Base-by-base conservation (phyloP, 2,888 invertebrate genomes). In the Elegia similella region DNA sequence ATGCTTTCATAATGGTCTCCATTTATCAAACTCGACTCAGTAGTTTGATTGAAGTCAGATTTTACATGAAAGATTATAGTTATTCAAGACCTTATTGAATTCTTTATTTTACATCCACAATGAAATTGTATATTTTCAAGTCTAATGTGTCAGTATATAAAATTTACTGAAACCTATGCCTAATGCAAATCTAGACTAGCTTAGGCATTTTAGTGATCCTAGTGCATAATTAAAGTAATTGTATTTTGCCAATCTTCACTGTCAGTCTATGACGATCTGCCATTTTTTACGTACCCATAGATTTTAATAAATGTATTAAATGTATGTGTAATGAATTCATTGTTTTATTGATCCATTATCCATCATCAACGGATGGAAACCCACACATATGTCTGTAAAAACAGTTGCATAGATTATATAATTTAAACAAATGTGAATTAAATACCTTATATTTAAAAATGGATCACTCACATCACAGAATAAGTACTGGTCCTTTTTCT, bases 241-340 rank as follows among this genome's bases (percentile, higher is more conserved):
- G 83, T 85, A 85, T 79, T 86, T 87, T 86, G 88, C 88, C 88
- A 90, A 88, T 84, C 78, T 86, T 88, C 89, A 88, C 89, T 75
- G 87, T 88, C 86, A 78, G 75, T 82, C 76, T 70, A 77, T 82
- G 84, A 88, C 83, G 76, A 89, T 89, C 90, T 89, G 90, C 90
- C 89, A 90, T 90, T 91, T 90, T 90, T 88, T 90, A 89, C 88
- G 76, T 88, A 84, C 84, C 84, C 78, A 77, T 89, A 88, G 86
- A 80, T 87, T 86, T 87, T 87, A 88, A 84, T 86, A 87, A 81
- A 78, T 86, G 81, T 88, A 88, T 78, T 86, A 87, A 86, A 88
- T 82, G 78, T 87, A 84, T 86, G 83, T 87, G 81, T 78, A 84
- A 80, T 68, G 60, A 68, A 54, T 46, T 50, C 12, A 12, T 53